Evolutionary conservation across 2,113 vertebrate species (phyloP), one percentile per base, ranked within the genome.

Genomic region (Seriola rivoliana): DNA sequence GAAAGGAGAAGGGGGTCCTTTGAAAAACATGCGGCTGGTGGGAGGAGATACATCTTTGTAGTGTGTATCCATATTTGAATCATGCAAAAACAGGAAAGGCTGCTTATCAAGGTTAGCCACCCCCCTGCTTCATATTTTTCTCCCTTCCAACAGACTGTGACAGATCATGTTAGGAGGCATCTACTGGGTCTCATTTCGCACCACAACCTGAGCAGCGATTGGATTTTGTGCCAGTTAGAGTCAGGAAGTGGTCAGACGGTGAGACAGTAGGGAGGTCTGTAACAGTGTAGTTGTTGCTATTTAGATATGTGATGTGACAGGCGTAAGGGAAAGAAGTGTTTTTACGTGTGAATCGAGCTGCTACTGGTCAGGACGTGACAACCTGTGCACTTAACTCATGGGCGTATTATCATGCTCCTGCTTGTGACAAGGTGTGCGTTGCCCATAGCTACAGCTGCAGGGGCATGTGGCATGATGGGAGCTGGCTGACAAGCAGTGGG

Each of bases 21-120:
- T 92, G 69, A 91, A 93, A 91, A 88, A 84, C 82, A 89, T 86
- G 74, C 12, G 2, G 85, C 75, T n/a, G 40, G 65, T 87, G 75
- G 78, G 71, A 84, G 87, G 71, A 82, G 85, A 93, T 77, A 38
- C 65, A 77, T 88, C 85, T 93, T 88, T 89, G 90, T 90, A 87
- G 78, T 81, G 86, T 71, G 40, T 64, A 84, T 89, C 78, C 90
- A 91, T 88, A 90, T 92, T 89, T 90, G 83, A 93, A 80, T 85
- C 19, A 25, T 87, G 78, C 82, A 80, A 88, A 89, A 88, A 82
- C 65, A 83, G 77, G 46, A 82, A 85, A 88, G 78, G 86, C 71
- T 89, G 93, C 85, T 94, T 91, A 92, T 94, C 85, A 79, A 71
- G 83, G 93, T 90, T 69, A 92, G 80, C 90, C 66, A 85, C 78